Evolutionary conservation across 2,113 vertebrate species (phyloP).

Genomic region (Pogona vitticeps): DNA sequence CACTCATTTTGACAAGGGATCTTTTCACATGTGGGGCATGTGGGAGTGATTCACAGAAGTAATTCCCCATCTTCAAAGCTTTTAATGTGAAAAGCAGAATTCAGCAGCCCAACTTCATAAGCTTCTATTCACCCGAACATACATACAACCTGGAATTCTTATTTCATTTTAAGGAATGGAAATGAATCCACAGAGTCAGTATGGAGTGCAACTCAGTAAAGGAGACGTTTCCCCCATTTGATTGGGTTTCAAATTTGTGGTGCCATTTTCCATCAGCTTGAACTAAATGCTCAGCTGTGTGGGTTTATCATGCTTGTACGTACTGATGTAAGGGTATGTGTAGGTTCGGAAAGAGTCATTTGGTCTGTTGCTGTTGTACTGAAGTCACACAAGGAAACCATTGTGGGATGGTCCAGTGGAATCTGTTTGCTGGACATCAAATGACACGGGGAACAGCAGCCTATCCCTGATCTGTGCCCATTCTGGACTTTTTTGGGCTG

Average conservation of each 20-base stretch:
- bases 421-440: no score
- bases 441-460: no score
- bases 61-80: neutral
- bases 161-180: neutral
- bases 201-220: neutral
- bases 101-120: neutral
- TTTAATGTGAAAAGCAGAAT: neutral
- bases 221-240: neutral
- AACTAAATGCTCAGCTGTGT: neutral
- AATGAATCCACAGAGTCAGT: neutral
- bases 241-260: neutral
- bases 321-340: no score
- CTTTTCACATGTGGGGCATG: neutral
- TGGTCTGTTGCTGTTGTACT: no score
- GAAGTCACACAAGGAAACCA: no score
- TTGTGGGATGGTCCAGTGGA: no score
- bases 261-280: neutral
- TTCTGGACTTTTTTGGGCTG: no score
- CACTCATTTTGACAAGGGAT: neutral
- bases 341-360: no score
- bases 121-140: accelerated
- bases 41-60: neutral
- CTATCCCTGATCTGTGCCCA: no score
- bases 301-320: no score
- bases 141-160: neutral